Base-by-base conservation (phyloP, 2,113 vertebrate genomes). In the Pseudorectes ferrugineus region DNA sequence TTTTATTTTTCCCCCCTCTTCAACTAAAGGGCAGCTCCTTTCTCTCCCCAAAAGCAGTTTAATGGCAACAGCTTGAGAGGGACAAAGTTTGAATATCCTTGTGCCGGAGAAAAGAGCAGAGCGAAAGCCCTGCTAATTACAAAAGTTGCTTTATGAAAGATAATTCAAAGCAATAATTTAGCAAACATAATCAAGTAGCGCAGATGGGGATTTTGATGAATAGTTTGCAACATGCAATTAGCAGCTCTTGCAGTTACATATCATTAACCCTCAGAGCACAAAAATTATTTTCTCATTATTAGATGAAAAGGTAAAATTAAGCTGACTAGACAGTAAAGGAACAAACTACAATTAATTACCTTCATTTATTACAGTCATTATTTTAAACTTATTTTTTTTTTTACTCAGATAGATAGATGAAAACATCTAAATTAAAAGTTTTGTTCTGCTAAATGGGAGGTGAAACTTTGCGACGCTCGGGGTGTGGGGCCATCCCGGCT, bases 151-250 rank as follows among this genome's bases (percentile, higher is more conserved):
- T 99, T 99, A 99, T 99, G 98, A 98, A 99, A 99, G 99, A 99
- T 99, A 99, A 99, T 99, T 99, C 98, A 98, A 98, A 98, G 98
- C 98, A 99, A 99, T 99, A 99, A 99, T 99, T 99, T 99, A 99
- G 99, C 99, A 99, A 99, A 99, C 98, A 99, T 98, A 99, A 99
- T 98, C 98, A 98, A 98, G 98, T 98, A 97, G 98, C 98, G 98
- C 99, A 99, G 99, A 99, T 99, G 99, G 98, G 99, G 98, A 98
- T 98, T 99, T 99, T 99, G 99, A 99, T 99, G 99, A 99, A 99
- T 99, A 99, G 99, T 99, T 99, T 98, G 99, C 98, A 99, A 99
- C 98, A 98, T 99, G 98, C 99, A 99, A 99, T 99, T 99, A 99
- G 99, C 98, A 98, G 98, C 98, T 99, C 98, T 98, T 98, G 98